Evolutionary conservation across 2,888 invertebrate species (phyloP), one percentile per base, ranked within the genome.

Genomic region (Andrena flavipes): DNA sequence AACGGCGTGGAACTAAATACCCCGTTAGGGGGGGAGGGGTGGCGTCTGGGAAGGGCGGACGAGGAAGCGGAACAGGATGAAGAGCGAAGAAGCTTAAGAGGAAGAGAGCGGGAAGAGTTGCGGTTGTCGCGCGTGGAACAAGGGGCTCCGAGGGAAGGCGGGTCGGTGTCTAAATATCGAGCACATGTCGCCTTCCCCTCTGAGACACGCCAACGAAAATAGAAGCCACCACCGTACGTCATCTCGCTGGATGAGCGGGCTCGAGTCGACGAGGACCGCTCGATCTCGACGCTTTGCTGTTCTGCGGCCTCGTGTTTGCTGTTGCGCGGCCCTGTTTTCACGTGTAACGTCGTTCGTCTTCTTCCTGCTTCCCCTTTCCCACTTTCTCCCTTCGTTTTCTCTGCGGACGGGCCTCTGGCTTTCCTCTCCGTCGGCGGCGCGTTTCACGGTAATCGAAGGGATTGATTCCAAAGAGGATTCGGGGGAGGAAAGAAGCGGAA

Each of bases 201-300:
- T 87, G 90, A 91, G 89, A 69, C 75, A 30, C 84, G 86, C 80
- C 83, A 89, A 87, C 91, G 85, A 92, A 92, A 92, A 92, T 92
- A 92, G 92, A 92, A 90, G 73, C 84, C 76, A 65, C 74, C 84
- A 84, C 87, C 91, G 90, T 93, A 92, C 93, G 93, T 93, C 93
- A 93, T 92, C 90, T 91, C 83, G 86, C 64, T 63, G 78, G 70
- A 84, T 70, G 69, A 42, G 79, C 65, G 80, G 80, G 20, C n/a
- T 10, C 62, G 56, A 75, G 54, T 56, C 30, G 67, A 3, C 51
- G 56, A 42, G 65, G 23, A 64, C 59, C 68, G 33, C 68, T 59
- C 64, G 51, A 16, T 49, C 26, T 49, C 56, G 42, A 13, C 20
- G 74, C 63, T 82, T 74, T 67, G 62, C 82, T 62, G 35, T 63